These are phyloP conservation scores for Tinamus major DNA, from an alignment of 2,797 vertebrate genomes.

Conservation along the genomic window DNA sequence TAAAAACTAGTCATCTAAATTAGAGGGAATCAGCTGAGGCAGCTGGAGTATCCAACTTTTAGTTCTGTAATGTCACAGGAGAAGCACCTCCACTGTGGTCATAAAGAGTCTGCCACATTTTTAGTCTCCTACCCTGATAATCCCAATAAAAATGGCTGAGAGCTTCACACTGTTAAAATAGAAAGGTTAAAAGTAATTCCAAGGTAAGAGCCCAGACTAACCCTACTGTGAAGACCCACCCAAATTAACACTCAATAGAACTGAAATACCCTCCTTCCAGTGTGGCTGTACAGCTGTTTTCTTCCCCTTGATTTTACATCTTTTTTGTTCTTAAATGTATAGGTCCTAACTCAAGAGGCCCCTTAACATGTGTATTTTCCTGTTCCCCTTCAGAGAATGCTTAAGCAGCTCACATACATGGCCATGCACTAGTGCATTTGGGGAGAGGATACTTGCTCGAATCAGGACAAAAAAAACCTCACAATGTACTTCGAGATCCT, in stretches of 20 bases:
- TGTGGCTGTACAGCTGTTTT: not conserved
- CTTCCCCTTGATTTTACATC: not conserved
- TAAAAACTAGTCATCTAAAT: rapidly evolving
- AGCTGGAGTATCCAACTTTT: rapidly evolving
- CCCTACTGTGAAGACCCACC: not conserved
- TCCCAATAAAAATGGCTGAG: not conserved
- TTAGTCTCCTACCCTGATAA: not conserved
- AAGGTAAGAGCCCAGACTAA: not conserved
- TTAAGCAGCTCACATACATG: not conserved
- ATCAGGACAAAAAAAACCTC: not conserved
- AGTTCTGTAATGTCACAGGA: not conserved
- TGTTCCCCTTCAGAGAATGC: not conserved
- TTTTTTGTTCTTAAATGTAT: not conserved
- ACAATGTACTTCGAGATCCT: not conserved
- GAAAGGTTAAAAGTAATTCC: not conserved
- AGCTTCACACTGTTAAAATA: not conserved
- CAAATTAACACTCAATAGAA: not conserved
- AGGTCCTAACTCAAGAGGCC: not conserved
- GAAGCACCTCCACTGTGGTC: not conserved
- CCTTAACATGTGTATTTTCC: not conserved
- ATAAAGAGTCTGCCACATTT: not conserved
- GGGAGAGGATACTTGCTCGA: not conserved
- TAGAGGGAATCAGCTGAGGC: not conserved
- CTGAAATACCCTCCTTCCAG: not conserved
- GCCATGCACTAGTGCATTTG: not conserved